A percentile compares a stretch with the other conserved stretches of the same genome.
Conservation (phyloP, 2,113 vertebrate species). For the Thunnus maccoyii region DNA sequence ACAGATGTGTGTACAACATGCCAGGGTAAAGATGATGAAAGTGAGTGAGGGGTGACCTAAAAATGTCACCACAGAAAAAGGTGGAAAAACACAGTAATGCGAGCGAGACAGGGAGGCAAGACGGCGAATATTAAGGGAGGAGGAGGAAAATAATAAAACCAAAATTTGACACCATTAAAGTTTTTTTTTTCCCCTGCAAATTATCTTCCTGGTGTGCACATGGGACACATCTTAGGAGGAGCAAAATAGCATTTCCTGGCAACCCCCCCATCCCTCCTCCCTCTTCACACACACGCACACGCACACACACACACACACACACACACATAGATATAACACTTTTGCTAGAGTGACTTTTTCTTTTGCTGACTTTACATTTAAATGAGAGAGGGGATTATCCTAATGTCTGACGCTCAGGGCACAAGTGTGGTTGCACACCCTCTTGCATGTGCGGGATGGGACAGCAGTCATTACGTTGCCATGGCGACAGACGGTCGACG, state of each 20-base stretch:
- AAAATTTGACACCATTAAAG: constrained; percentile 35
- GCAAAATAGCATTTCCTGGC: constrained; percentile 7
- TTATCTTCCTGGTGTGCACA: constrained; percentile 42
- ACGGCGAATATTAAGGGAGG: constrained; percentile 31
- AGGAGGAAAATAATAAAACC: not conserved
- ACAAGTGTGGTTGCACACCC: constrained; percentile 43
- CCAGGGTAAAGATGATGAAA: constrained; percentile 70
- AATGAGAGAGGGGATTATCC: constrained; percentile 79
- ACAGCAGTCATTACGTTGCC: constrained; percentile 58
- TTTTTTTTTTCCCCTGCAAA: constrained; percentile 35
- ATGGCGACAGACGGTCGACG: constrained; percentile 74
- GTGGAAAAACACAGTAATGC: not conserved
- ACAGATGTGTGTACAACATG: constrained; percentile 40
- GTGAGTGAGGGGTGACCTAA: constrained; percentile 80
- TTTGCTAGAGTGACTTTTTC: constrained; percentile 65
- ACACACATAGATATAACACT: constrained; percentile 30
- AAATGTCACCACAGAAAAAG: constrained; percentile 74
- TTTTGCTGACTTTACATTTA: constrained; percentile 85
- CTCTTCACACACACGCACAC: not conserved
- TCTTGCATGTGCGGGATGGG: constrained; percentile 38
- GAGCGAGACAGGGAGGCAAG: constrained; percentile 28
- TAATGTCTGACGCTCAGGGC: constrained; percentile 77
- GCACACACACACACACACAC: constrained; percentile 14
- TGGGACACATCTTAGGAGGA: constrained; percentile 30
- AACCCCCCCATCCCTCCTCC: not conserved